phyloP scores from a whole-genome alignment of 2,113 vertebrate species.

The Platanista minor region DNA sequence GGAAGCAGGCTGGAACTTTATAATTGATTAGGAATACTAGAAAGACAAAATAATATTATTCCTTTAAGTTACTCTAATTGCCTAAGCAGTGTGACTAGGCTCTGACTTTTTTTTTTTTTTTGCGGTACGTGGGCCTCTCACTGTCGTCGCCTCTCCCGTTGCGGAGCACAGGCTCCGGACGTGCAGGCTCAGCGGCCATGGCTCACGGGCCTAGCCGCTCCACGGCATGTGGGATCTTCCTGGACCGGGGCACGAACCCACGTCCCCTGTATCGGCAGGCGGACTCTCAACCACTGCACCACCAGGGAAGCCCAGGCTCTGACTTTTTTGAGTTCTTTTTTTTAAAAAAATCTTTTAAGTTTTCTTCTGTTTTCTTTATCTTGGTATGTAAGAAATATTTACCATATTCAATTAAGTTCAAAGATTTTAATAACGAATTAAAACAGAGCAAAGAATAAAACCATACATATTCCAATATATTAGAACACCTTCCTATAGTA shows the following conservation, averaged over 20 bases:
- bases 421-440: neutral
- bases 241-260: no score
- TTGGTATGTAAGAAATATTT: neutral
- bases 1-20: neutral
- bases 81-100: neutral
- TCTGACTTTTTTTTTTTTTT: slow-evolving; percentile 38
- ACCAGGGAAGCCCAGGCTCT: no score
- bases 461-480: neutral
- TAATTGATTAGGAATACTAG: neutral
- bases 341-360: neutral
- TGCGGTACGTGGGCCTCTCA: no score
- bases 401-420: neutral
- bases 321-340: neutral
- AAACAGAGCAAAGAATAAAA: slow-evolving; percentile 22
- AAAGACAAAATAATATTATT: neutral
- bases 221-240: no score
- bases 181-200: no score
- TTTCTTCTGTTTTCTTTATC: neutral
- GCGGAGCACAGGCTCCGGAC: no score
- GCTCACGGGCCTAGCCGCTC: no score
- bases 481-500: neutral
- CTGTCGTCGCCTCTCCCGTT: no score
- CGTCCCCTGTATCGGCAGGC: no score
- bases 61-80: neutral
- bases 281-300: no score